Base-by-base conservation (phyloP, 2,888 invertebrate genomes). In the Priocnemis perturbator region DNA sequence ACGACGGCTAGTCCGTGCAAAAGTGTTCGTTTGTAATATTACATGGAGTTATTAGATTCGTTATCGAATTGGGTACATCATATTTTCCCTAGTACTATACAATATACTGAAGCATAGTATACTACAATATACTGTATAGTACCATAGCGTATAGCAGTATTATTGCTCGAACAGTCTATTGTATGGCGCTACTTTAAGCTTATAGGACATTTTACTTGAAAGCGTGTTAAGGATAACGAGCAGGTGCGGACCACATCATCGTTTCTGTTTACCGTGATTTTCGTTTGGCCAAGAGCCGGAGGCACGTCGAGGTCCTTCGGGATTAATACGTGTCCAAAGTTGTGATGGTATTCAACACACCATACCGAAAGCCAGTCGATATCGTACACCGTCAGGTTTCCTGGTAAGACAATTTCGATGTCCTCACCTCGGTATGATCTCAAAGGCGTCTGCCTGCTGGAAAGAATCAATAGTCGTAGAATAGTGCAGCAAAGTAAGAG, bases 341-440 rank as follows among this genome's bases (percentile, higher is more conserved):
- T 97, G 85, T 97, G 96, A 4, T 94, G 90, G 89, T 95, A 96
- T 84, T 94, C 93, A n/a, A 97, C 95, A 85, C 97, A 97, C 96
- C 96, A 97, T 0, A 97, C 94, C 0, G 96, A 93, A 37, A 97
- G 91, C 96, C 97, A 97, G 89, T 97, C 96, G 81, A 97, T 95
- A 89, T 97, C 96, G 90, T 96, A 95, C 0, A 96, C 96, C 0
- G 97, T 96, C 76, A 97, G 89, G 81, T 93, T 93, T 58, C 94
- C 95, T 0, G 97, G 97, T 63, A 97, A 90, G 84, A 96, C 95
- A 79, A 97, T 94, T 90, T 97, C 97, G 70, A 97, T 96, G 89
- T 97, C 97, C 87, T 97, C 96, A 3, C 97, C 97, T 85, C 96
- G 95, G 89, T 97, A 97, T 4, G 95, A 95, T 7, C 95, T 92